Base-by-base conservation (phyloP, 2,888 invertebrate genomes). In the Nomada fucata region DNA sequence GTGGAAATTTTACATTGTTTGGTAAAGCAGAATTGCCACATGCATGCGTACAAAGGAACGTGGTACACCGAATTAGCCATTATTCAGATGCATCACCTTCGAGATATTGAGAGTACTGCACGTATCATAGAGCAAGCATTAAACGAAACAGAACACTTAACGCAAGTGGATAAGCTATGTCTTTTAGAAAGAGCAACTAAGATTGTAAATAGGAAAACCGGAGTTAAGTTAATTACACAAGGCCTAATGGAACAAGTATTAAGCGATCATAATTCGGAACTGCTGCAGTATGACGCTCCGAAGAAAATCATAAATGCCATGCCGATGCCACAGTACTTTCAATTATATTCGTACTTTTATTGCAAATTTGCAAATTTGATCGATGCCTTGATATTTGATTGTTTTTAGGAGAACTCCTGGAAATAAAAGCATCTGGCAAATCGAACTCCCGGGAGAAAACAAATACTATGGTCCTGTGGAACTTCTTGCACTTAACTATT, bases 11-110 rank as follows among this genome's bases (percentile, higher is more conserved):
- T 93, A 26, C 77, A 75, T 13, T 69, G 68, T 11, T 84, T 93
- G 9, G 83, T 93, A 26, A 20, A 82, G 5, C 89, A 90, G 29
- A 71, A 89, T 1, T 75, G 73, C 29, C 88, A 90, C 44, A 82
- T 86, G 44, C 88, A 88, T 72, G 82, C 75, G 1, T 85, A 84
- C 60, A 84, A 86, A 55, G 92, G 90, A 5, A 72, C 59, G 3
- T 93, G 92, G 92, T 92, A 92, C 50, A 64, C 36, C 2, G 93
- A 93, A 71, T 85, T 93, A n/a, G 91, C 92, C 1, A 73, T 92
- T 3, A 91, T 93, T 52, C 88, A 93, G 77, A 90, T 90, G 88
- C 78, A 88, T 79, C 89, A 92, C 47, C 71, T 74, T 4, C 93
- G 92, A 76, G 73, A 93, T 80, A 44, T 90, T 1, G 86, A 91